Evolutionary conservation across 2,797 vertebrate species (phyloP).

Genomic region (Florisuga fusca): DNA sequence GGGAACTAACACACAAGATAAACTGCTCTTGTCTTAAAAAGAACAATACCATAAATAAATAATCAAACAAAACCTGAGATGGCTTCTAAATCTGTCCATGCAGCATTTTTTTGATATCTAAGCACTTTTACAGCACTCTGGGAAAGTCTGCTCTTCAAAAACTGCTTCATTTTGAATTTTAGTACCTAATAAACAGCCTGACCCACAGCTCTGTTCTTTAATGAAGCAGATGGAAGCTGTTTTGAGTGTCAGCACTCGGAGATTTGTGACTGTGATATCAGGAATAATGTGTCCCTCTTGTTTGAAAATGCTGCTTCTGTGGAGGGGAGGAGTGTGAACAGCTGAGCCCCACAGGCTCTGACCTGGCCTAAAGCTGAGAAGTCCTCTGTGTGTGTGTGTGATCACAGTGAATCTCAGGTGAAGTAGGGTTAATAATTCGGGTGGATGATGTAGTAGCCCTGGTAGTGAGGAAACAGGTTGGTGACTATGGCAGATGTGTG

Average conservation of each 20-base stretch:
- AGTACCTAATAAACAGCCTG: slow-evolving; percentile 57
- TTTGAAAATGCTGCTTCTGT: background rate
- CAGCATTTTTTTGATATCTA: background rate
- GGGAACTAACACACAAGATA: background rate
- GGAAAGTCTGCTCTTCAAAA: slow-evolving; percentile 46
- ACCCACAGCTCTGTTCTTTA: slow-evolving; percentile 42
- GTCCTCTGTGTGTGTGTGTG: background rate
- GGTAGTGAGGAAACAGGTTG: background rate
- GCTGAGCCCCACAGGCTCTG: background rate
- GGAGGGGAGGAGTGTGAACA: background rate
- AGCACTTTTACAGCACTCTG: background rate
- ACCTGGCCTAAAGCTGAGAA: background rate
- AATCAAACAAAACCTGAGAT: background rate
- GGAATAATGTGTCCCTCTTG: background rate
- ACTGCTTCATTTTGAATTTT: slow-evolving; percentile 49
- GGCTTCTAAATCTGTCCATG: slow-evolving; percentile 25
- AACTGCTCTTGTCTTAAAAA: background rate
- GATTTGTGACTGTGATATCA: slow-evolving; percentile 5
- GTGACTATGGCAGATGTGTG: background rate
- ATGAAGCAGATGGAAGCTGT: slow-evolving; percentile 21
- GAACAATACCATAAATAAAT: slow-evolving; percentile 23
- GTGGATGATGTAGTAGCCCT: background rate
- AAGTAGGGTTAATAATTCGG: background rate
- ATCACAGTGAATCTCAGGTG: no score
- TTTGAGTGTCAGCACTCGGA: slow-evolving; percentile 9